Evolutionary conservation across 2,113 vertebrate genomes (phyloP).

Genomic region (Cynopterus brachyotis): DNA sequence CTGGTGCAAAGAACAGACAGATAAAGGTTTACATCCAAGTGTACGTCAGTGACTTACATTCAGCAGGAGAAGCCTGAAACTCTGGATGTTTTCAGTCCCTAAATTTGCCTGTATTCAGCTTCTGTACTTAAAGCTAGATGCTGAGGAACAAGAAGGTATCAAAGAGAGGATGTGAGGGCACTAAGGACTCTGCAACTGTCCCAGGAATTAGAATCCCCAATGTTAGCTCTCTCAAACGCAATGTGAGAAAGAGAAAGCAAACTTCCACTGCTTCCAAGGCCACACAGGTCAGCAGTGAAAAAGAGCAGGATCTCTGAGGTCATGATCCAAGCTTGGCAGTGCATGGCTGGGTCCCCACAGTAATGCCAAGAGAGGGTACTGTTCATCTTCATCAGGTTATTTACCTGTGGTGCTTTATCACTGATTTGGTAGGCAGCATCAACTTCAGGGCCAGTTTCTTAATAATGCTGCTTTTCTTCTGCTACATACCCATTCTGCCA

Average conservation of each 20-base stretch:
- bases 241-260: neutral
- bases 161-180: neutral
- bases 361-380: neutral
- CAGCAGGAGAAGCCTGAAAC: neutral
- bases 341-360: fast-evolving
- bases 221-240: neutral
- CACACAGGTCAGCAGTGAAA: neutral
- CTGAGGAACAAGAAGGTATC: neutral
- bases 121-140: slow-evolving; percentile 10
- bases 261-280: neutral
- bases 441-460: neutral
- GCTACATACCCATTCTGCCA: neutral
- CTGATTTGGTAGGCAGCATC: neutral
- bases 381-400: neutral
- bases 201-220: neutral
- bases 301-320: neutral
- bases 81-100: neutral
- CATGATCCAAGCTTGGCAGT: fast-evolving
- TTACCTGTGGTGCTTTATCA: neutral
- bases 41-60: neutral
- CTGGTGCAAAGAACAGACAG: neutral
- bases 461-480: neutral
- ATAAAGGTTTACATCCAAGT: neutral
- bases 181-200: neutral
- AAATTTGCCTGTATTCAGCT: neutral